A percentile compares a stretch with the other conserved stretches of the same genome.
phyloP scores from a whole-genome alignment of 2,113 vertebrate genomes.

The Clinocottus analis region DNA sequence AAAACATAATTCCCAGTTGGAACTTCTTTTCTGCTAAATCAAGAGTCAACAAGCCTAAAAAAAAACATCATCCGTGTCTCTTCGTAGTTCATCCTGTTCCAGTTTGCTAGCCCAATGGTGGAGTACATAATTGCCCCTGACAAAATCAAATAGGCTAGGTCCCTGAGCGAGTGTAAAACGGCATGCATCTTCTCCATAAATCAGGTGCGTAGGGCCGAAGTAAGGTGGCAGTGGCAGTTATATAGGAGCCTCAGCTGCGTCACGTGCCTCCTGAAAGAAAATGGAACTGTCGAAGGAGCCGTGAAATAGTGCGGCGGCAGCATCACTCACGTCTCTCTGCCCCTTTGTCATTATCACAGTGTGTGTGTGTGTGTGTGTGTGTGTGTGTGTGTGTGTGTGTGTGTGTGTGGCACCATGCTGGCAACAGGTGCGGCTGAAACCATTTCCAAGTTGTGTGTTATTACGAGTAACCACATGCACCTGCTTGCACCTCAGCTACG shows the following conservation, averaged over 20 bases:
- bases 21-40: conserved; percentile 5
- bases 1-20: conserved; percentile 16
- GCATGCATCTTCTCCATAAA: conserved; percentile 72
- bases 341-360: conserved; percentile 78
- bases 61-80: conserved; percentile 18
- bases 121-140: conserved; percentile 73
- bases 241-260: conserved; percentile 64
- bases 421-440: conserved; percentile 44
- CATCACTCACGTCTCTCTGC: conserved; percentile 57
- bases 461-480: conserved; percentile 17
- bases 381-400: not conserved
- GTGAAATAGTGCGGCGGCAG: conserved; percentile 76
- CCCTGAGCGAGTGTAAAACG: conserved; percentile 59
- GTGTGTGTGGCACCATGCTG: not conserved
- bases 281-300: conserved; percentile 69
- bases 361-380: not conserved
- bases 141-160: conserved; percentile 70
- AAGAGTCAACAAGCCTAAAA: conserved; percentile 25
- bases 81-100: conserved; percentile 56
- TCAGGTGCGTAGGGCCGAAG: conserved; percentile 50
- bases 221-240: conserved; percentile 69
- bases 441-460: conserved; percentile 24
- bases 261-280: conserved; percentile 65
- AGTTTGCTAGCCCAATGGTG: conserved; percentile 25
- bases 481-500: conserved; percentile 12